Percentiles rank a stretch among this genome's conserved stretches.
These are phyloP conservation scores for Bufo bufo DNA, from an alignment of 2,113 vertebrate species.

Conservation along the genomic window DNA sequence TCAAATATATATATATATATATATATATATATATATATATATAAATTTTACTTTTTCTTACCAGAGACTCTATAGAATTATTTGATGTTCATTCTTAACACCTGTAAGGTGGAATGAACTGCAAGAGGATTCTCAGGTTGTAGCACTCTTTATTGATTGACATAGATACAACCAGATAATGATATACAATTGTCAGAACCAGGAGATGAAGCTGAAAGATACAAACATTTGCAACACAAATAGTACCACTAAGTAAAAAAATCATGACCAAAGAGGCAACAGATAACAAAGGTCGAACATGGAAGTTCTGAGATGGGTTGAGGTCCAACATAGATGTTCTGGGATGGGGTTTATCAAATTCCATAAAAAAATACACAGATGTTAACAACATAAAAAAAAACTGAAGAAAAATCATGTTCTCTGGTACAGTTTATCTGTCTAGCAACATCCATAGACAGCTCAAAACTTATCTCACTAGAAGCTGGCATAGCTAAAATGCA, in stretches of 20 bases:
- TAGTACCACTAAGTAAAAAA: too few relatives aligned
- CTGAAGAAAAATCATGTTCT: not conserved
- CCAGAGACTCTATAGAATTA: too few relatives aligned
- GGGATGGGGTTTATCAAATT: too few relatives aligned
- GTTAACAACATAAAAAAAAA: too few relatives aligned
- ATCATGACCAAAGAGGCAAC: too few relatives aligned
- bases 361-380: too few relatives aligned
- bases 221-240: not conserved
- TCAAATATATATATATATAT: too few relatives aligned
- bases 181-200: not conserved
- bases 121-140: not conserved
- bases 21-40: too few relatives aligned
- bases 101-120: not conserved
- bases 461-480: not conserved
- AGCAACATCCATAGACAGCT: not conserved
- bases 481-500: slow-evolving; percentile 33
- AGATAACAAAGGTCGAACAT: too few relatives aligned
- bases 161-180: not conserved
- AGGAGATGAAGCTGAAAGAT: not conserved
- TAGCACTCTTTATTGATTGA: not conserved
- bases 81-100: not conserved
- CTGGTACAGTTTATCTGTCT: not conserved
- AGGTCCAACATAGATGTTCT: too few relatives aligned
- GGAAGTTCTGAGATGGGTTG: too few relatives aligned
- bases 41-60: too few relatives aligned